Evolutionary conservation across 2,797 vertebrate species (phyloP), one percentile per base, ranked within the genome.

Genomic region (Eleutherodactylus coqui): DNA sequence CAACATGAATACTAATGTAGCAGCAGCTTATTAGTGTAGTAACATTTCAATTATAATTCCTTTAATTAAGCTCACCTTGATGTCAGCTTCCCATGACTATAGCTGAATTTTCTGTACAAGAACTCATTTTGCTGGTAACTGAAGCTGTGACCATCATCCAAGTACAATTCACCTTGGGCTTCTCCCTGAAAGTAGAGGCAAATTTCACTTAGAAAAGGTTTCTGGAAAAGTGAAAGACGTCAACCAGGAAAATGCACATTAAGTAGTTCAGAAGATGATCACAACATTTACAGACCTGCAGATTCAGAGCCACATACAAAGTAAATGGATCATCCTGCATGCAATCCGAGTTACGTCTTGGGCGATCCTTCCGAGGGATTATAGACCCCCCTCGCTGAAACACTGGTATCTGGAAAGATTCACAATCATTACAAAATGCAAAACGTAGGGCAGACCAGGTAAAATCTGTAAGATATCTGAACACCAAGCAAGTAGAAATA

Each of bases 361-460:
- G 93, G 3, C 97, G 92, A 85, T 95, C 93, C 92, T 97, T 97
- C 80, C 96, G 94, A 43, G 96, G 93, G 87, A 98, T 95, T 5
- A 98, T 94, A 3, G 96, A 96, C 34, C 97, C 97, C 0, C 96
- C 96, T 0, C 96, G 95, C 86, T 98, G 97, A 92, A 96, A 98
- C 84, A 96, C 96, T 0, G 97, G 97, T 83, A 97, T 95, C 97
- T 98, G 34, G 45, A 69, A 45, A 67, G 5, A 55, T 19, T 69
- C 34, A 69, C 64, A 41, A 11, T 5, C 7, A n/a, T n/a, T n/a
- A n/a, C n/a, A n/a, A n/a, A n/a, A n/a, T n/a, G n/a, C 29, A 43
- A 2, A 7, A 14, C 5, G 4, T 32, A 11, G 4, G 2, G 27
- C 5, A 38, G 19, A 38, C 17, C 36, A 36, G 19, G 21, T 38